phyloP scores from a whole-genome alignment of 2,113 vertebrate genomes.

The Plotosus lineatus region DNA sequence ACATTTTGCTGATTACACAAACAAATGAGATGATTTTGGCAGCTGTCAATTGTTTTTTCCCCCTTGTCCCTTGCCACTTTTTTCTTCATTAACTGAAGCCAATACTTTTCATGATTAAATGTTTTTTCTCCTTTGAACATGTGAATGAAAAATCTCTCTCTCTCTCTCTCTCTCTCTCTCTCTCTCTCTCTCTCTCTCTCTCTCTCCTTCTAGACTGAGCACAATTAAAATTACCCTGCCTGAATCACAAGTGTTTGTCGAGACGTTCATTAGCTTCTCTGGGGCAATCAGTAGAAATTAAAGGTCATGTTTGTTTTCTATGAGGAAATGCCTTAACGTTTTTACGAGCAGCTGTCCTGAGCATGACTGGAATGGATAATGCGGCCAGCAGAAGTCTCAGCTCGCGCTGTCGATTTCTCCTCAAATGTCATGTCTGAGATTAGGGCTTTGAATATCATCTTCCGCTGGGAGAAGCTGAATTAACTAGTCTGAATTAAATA shows the following conservation, averaged over 20 bases:
- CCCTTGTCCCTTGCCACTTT: slow-evolving; percentile 40
- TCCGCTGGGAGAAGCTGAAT: slow-evolving; percentile 49
- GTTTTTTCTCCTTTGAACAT: slow-evolving; percentile 71
- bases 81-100: slow-evolving; percentile 62
- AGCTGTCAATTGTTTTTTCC: slow-evolving; percentile 49
- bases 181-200: background rate
- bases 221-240: slow-evolving; percentile 75
- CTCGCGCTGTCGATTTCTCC: slow-evolving; percentile 41
- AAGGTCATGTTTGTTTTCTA: slow-evolving; percentile 69
- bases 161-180: slow-evolving; percentile 3
- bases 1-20: slow-evolving; percentile 54
- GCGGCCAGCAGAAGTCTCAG: slow-evolving; percentile 34
- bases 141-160: slow-evolving; percentile 55
- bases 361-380: slow-evolving; percentile 51
- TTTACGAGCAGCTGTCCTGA: slow-evolving; percentile 56
- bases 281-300: slow-evolving; percentile 68
- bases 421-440: slow-evolving; percentile 45
- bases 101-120: slow-evolving; percentile 70
- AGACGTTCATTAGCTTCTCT: slow-evolving; percentile 74
- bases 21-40: slow-evolving; percentile 54
- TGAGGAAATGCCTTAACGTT: slow-evolving; percentile 52
- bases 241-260: slow-evolving; percentile 69
- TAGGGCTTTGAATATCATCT: slow-evolving; percentile 50
- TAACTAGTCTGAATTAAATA: too few species aligned
- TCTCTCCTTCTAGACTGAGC: slow-evolving; percentile 61